Conservation (phyloP, 2,113 vertebrate species). For the Sapayoa aenigma region DNA sequence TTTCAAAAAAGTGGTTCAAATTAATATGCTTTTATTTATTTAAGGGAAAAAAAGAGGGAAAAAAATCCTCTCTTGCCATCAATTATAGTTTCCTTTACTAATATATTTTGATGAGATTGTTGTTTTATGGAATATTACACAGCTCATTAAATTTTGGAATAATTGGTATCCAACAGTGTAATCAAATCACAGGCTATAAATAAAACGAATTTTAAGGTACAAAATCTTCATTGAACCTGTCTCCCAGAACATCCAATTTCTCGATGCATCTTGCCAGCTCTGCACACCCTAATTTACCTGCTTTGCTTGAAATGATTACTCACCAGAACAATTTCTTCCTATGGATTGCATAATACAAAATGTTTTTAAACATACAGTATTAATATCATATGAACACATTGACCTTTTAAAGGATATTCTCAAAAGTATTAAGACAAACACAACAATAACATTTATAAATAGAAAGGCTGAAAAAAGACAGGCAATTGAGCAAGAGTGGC, state of each 20-base stretch:
- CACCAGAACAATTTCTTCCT: background rate
- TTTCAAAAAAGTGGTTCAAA: background rate
- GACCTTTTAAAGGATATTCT: background rate
- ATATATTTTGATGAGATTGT: constrained; percentile 1
- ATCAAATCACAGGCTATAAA: constrained; percentile 31
- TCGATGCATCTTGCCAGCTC: background rate
- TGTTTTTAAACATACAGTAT: background rate
- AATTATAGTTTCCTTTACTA: constrained; percentile 17
- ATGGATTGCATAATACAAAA: background rate
- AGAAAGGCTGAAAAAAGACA: background rate
- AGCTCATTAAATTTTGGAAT: constrained; percentile 17
- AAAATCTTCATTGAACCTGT: background rate
- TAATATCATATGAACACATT: background rate
- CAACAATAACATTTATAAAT: background rate
- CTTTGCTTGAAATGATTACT: background rate
- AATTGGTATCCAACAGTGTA: constrained; percentile 19
- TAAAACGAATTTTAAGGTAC: constrained; percentile 5
- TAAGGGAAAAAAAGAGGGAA: rapidly evolving
- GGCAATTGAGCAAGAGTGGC: background rate
- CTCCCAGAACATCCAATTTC: background rate
- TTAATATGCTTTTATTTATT: constrained; percentile 13
- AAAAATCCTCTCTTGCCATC: rapidly evolving
- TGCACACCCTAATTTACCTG: background rate
- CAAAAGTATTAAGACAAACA: background rate
- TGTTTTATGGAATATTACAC: constrained; percentile 37